Evolutionary conservation across 2,113 vertebrate genomes (phyloP), one percentile per base, ranked within the genome.

Genomic region (Cyphotilapia sp.): DNA sequence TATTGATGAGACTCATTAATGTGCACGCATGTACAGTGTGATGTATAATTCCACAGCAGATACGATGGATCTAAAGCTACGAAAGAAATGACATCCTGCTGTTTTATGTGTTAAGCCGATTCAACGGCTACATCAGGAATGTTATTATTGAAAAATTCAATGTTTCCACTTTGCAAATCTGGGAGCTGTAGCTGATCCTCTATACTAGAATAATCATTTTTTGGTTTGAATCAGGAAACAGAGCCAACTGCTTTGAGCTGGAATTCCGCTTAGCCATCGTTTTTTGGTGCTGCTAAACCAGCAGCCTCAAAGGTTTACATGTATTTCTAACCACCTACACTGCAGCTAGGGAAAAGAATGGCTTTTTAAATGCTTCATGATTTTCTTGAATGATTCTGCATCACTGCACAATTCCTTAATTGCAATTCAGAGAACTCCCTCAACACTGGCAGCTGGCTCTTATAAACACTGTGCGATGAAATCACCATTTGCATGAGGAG

Each of bases 401-500:
- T 54, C 13, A 14, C 80, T 38, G 71, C 74, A 87, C 51, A 76
- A 85, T 38, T 80, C 27, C 45, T 85, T 86, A 83, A 84, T 89
- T 88, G 40, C 24, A 88, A 89, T 90, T 80, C 84, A 85, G 66
- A 84, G 59, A 53, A 81, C 63, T 84, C 33, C 71, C 13, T 57
- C 80, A 91, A 84, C 69, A 49, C 57, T 33, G 71, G 49, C 82
- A 69, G 90, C 51, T 4, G 12, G 86, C 87, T 59, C 40, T 82
- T 85, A 57, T 45, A 63, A 90, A 69, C 57, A 84, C 24, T 2
- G 19, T 9, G 47, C 10, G 38, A 81, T 90, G 31, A 87, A 91
- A 89, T 81, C 53, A 85, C 63, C 81, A 80, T 91, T 71, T 88
- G 80, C 63, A 88, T 22, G n/a, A 63, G 54, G 85, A 10, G 63